Conservation (phyloP, 2,113 vertebrate genomes). For the Junco hyemalis region DNA sequence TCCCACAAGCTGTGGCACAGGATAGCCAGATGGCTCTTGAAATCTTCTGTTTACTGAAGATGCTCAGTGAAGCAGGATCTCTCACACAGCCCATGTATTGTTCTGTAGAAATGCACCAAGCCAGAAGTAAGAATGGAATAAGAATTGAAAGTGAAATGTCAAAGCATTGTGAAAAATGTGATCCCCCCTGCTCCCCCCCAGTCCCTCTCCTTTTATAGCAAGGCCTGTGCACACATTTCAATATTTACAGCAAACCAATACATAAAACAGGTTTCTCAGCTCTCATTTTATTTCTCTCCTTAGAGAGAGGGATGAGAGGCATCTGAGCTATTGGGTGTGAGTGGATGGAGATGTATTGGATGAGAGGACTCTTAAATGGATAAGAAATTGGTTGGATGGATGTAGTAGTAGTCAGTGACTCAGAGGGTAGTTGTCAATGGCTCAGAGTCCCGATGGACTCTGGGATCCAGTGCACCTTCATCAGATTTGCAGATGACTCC, state of each 20-base stretch:
- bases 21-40: slow-evolving; percentile 43
- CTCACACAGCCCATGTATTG: neutral
- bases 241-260: slow-evolving; percentile 40
- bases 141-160: slow-evolving; percentile 44
- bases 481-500: neutral
- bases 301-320: neutral
- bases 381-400: neutral
- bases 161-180: slow-evolving; percentile 21
- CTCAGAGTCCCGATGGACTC: fast-evolving
- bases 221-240: neutral
- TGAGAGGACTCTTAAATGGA: neutral
- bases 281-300: neutral
- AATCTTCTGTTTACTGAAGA: slow-evolving; percentile 46
- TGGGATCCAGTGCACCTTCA: neutral
- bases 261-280: neutral
- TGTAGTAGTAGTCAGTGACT: neutral
- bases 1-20: neutral
- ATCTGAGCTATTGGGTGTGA: neutral
- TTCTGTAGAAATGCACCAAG: neutral
- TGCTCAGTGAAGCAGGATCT: neutral
- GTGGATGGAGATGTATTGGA: neutral
- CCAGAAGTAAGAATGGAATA: slow-evolving; percentile 1
- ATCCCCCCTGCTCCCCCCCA: neutral
- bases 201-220: neutral
- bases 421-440: neutral